These are phyloP conservation scores for Aeoliscus strigatus DNA, from an alignment of 2,797 vertebrate genomes.

Conservation along the genomic window DNA sequence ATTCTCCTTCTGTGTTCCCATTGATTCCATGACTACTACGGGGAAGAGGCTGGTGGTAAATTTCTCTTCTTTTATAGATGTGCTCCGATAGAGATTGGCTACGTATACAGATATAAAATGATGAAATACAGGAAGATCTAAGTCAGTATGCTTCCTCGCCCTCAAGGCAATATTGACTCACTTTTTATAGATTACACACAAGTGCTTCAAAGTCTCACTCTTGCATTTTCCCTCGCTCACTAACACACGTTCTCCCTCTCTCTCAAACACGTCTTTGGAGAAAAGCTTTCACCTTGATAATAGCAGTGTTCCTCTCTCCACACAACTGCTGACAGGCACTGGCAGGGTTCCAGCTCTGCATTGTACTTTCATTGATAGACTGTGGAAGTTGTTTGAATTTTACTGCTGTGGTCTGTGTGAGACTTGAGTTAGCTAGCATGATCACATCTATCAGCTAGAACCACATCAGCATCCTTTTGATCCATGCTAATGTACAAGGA, in stretches of 20 bases:
- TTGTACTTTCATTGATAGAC: constrained; percentile 17
- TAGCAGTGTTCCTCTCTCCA: constrained; percentile 25
- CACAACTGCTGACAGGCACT: constrained; percentile 28
- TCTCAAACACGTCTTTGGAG: constrained; percentile 13
- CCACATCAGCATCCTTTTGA: too few species aligned
- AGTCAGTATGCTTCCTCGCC: constrained; percentile 21
- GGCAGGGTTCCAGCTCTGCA: constrained; percentile 18
- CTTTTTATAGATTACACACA: constrained; percentile 41
- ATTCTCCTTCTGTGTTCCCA: not conserved
- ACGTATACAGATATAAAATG: constrained; percentile 25
- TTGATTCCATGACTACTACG: constrained; percentile 13
- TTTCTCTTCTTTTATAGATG: constrained; percentile 14
- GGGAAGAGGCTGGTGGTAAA: constrained; percentile 3
- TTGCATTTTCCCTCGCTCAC: not conserved
- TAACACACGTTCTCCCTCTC: not conserved
- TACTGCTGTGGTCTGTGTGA: constrained; percentile 30
- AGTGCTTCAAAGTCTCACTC: constrained; percentile 22
- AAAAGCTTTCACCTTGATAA: constrained; percentile 40
- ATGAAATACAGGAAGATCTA: constrained; percentile 30
- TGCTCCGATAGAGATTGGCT: constrained; percentile 13
- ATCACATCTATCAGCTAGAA: constrained; percentile 23
- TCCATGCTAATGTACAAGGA: too few species aligned
- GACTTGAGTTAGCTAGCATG: constrained; percentile 26
- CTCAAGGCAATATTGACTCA: constrained; percentile 36
- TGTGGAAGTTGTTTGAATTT: constrained; percentile 36